These are phyloP conservation scores for Drosophila ogumai DNA, from an alignment of 1,140 invertebrate species.

Conservation along the genomic window DNA sequence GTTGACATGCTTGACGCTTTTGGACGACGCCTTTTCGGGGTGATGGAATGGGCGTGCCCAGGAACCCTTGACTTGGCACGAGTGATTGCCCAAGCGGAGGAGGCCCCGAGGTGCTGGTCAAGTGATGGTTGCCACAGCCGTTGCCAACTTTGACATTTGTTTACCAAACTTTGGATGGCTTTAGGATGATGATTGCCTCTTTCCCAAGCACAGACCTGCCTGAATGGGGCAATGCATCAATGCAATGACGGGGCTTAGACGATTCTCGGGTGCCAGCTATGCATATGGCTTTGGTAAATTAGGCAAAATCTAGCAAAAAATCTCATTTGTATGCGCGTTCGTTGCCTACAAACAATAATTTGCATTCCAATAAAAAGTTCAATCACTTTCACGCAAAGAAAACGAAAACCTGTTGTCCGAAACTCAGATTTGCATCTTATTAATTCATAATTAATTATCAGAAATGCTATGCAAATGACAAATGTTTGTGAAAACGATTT, in stretches of 20 bases:
- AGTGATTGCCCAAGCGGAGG: slow-evolving; percentile 17
- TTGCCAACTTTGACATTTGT: slow-evolving; percentile 36
- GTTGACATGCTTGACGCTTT: slow-evolving; percentile 52
- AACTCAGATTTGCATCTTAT: slow-evolving; percentile 21
- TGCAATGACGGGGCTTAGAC: background rate
- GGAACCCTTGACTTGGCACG: slow-evolving; percentile 21
- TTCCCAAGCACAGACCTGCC: background rate
- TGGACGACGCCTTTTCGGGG: slow-evolving; percentile 8
- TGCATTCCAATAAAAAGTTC: slow-evolving; percentile 39
- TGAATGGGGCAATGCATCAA: slow-evolving; percentile 3
- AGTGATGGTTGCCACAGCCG: slow-evolving; percentile 18
- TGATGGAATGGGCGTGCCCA: slow-evolving; percentile 18
- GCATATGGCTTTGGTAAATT: background rate
- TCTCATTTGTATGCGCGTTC: slow-evolving; percentile 25
- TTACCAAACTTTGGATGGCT: slow-evolving; percentile 18
- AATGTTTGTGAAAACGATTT: slow-evolving; percentile 16
- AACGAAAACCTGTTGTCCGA: slow-evolving; percentile 22
- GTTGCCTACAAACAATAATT: slow-evolving; percentile 21
- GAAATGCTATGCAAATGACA: slow-evolving; percentile 27
- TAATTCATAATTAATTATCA: slow-evolving; percentile 47
- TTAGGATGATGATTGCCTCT: slow-evolving; percentile 1
- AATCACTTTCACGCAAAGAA: slow-evolving; percentile 40
- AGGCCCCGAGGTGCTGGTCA: slow-evolving; percentile 12
- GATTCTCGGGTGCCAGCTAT: background rate
- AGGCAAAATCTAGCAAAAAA: background rate